Evolutionary conservation across 2,888 invertebrate genomes (phyloP).

Genomic region (Euspilapteryx auroguttella): DNA sequence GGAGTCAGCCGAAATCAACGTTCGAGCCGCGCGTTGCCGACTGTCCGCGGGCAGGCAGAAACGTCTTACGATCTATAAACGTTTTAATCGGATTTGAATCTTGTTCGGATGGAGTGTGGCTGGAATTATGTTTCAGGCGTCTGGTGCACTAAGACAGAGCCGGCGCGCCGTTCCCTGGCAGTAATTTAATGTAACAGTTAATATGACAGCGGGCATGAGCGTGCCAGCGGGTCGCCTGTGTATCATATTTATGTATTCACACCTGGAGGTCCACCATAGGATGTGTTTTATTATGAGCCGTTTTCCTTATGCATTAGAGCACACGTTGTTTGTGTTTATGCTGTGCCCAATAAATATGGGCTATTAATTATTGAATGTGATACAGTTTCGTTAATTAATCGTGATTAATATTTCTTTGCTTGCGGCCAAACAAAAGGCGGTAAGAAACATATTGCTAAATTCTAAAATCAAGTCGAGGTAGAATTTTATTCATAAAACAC

Average conservation of each 20-base stretch:
- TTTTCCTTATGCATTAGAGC: conserved; percentile 41
- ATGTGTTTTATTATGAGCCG: conserved; percentile 46
- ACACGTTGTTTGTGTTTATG: conserved; percentile 42
- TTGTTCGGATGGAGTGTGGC: background rate
- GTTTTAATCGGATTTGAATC: background rate
- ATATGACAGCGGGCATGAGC: conserved; percentile 59
- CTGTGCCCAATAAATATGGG: conserved; percentile 41
- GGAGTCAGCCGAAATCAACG: conserved; percentile 51
- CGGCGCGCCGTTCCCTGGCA: conserved; percentile 40
- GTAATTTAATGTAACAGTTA: conserved; percentile 63
- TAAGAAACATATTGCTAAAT: too few species aligned
- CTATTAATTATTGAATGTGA: conserved; percentile 54
- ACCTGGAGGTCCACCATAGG: conserved; percentile 50
- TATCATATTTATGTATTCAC: conserved; percentile 57
- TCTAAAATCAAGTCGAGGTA: too few species aligned
- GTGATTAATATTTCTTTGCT: conserved; percentile 30
- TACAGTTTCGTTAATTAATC: conserved; percentile 49
- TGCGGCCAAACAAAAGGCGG: conserved; percentile 5
- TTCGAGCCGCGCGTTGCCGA: conserved; percentile 42
- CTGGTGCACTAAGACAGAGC: conserved; percentile 33
- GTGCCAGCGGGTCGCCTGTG: conserved; percentile 53
- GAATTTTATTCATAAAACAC: too few species aligned
- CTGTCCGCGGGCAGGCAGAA: conserved; percentile 7
- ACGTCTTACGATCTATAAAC: background rate
- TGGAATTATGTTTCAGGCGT: background rate